These are phyloP conservation scores for Fistularia tabacaria DNA, from an alignment of 2,797 vertebrate species.

Conservation along the genomic window DNA sequence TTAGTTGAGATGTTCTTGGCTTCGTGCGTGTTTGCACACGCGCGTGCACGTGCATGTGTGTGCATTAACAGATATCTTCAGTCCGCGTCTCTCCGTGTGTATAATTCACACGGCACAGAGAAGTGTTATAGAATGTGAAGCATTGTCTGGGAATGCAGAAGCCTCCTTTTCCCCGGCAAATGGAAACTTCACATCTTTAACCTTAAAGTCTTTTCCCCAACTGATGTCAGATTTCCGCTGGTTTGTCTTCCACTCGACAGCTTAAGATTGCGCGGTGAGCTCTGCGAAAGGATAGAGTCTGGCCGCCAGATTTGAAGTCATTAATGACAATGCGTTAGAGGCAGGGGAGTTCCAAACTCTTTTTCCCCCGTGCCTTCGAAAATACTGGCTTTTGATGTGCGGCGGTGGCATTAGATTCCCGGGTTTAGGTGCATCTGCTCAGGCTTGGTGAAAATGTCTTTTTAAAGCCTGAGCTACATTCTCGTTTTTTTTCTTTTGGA, in stretches of 20 bases:
- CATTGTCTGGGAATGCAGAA: conserved; percentile 79
- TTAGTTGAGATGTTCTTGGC: neutral
- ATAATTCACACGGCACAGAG: conserved; percentile 64
- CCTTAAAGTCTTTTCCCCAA: conserved; percentile 34
- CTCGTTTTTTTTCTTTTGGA: conserved; percentile 50
- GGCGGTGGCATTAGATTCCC: conserved; percentile 27
- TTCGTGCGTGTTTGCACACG: conserved; percentile 11
- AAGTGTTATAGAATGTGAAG: conserved; percentile 73
- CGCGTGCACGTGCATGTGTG: conserved; percentile 19
- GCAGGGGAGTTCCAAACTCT: conserved; percentile 13
- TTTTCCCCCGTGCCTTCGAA: conserved; percentile 22
- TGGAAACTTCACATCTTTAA: conserved; percentile 66
- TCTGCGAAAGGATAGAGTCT: neutral
- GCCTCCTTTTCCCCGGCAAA: conserved; percentile 64
- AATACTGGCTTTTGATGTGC: conserved; percentile 28
- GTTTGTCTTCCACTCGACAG: neutral
- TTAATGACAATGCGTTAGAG: conserved; percentile 27
- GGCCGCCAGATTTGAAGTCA: conserved; percentile 23
- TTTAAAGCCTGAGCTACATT: conserved; percentile 34
- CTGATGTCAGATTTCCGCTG: neutral
- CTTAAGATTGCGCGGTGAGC: neutral
- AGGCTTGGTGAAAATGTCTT: conserved; percentile 34
- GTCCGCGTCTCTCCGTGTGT: neutral
- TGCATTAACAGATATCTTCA: too few relatives aligned
- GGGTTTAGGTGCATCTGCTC: conserved; percentile 34